Conservation (phyloP, 1,140 invertebrate genomes). For the Caenorhabditis remanei region DNA sequence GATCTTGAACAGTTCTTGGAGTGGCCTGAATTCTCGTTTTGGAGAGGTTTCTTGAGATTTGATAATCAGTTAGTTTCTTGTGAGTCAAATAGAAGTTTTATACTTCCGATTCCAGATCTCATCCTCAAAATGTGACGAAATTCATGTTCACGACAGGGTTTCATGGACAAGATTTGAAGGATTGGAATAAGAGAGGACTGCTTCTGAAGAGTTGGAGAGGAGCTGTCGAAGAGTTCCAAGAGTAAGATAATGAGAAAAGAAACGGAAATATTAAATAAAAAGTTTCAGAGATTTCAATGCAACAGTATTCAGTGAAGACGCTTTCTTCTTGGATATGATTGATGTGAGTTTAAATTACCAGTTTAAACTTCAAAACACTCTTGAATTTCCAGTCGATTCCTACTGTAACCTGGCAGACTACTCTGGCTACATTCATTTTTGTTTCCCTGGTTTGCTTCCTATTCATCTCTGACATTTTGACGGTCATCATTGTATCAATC, state of each 20-base stretch:
- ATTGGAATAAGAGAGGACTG: conserved; percentile 57
- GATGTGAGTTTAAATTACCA: conserved; percentile 58
- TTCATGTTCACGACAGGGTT: conserved; percentile 61
- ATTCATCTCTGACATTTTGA: conserved; percentile 77
- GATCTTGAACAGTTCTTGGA: conserved; percentile 57
- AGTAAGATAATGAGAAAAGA: not conserved
- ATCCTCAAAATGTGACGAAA: conserved; percentile 28
- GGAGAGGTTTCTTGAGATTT: conserved; percentile 55
- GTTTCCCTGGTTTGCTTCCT: conserved; percentile 77
- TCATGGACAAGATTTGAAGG: conserved; percentile 57
- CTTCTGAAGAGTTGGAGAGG: conserved; percentile 56
- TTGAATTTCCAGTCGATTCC: conserved; percentile 67
- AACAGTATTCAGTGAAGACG: conserved; percentile 60
- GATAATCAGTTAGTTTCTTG: conserved; percentile 35
- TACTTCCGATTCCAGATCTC: not conserved
- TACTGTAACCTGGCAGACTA: conserved; percentile 75
- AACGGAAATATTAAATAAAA: conserved; percentile 7
- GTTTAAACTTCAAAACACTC: not conserved
- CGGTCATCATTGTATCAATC: conserved; percentile 74
- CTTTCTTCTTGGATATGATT: conserved; percentile 72
- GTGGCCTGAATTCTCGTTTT: conserved; percentile 62
- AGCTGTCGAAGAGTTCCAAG: conserved; percentile 54
- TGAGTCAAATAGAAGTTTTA: not conserved
- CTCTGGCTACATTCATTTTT: conserved; percentile 75
- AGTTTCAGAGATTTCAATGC: conserved; percentile 67